Conservation (phyloP, 2,888 invertebrate species). For the Oligia fasciuncula region DNA sequence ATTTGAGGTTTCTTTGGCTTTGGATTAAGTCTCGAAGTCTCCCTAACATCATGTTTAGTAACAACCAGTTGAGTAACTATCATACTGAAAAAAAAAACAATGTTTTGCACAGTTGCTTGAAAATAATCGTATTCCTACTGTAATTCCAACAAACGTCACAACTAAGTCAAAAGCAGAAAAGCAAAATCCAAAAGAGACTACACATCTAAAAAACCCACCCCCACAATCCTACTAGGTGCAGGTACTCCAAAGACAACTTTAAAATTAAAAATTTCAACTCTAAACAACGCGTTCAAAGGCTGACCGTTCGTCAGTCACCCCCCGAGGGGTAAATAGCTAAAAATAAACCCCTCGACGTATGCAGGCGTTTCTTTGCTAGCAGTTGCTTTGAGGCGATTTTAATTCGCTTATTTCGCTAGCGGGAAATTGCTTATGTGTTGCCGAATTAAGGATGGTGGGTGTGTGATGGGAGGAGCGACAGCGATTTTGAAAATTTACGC, state of each 20-base stretch:
- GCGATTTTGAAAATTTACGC: background rate
- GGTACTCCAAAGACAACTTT: conserved; percentile 43
- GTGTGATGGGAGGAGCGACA: conserved; percentile 53
- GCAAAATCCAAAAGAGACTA: conserved; percentile 1
- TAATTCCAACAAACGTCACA: conserved; percentile 16
- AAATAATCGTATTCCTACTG: conserved; percentile 2
- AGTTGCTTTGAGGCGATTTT: conserved; percentile 87
- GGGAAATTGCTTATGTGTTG: conserved; percentile 84
- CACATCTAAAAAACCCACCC: conserved; percentile 11
- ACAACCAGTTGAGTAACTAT: background rate
- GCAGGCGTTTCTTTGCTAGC: conserved; percentile 85
- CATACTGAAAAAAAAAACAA: background rate
- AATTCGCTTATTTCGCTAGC: conserved; percentile 87
- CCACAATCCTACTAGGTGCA: conserved; percentile 20
- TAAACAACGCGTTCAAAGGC: conserved; percentile 79
- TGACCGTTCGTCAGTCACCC: conserved; percentile 74
- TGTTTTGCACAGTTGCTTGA: background rate
- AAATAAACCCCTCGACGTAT: conserved; percentile 81
- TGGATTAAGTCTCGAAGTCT: too few relatives aligned
- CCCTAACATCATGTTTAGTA: background rate
- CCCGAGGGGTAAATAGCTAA: conserved; percentile 80
- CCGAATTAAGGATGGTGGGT: conserved; percentile 74
- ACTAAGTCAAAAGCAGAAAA: conserved; percentile 14
- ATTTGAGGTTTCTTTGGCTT: too few relatives aligned
- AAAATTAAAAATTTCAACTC: conserved; percentile 61